Percentiles rank a stretch among this genome's conserved stretches.
phyloP scores from a whole-genome alignment of 2,888 invertebrate species.

The Scelioninae gen. 1 region DNA sequence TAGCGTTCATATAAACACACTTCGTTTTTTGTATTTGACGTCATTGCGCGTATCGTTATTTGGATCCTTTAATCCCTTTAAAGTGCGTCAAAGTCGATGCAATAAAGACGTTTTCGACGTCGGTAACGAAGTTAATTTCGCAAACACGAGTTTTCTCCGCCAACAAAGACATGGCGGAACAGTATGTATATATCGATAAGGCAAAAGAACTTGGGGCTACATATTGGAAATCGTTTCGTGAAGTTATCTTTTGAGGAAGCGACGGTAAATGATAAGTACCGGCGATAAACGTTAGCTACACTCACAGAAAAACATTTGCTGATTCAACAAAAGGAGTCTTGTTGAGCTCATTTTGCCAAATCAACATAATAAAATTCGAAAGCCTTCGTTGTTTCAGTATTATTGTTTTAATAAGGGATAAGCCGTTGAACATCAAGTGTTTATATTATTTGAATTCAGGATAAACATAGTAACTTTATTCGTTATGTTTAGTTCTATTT shows the following conservation, averaged over 20 bases:
- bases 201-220: background rate
- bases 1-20: background rate
- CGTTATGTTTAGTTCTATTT: no score
- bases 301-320: slow-evolving; percentile 4
- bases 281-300: slow-evolving; percentile 17
- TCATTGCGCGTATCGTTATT: slow-evolving; percentile 7
- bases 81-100: slow-evolving; percentile 6
- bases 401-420: background rate
- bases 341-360: background rate
- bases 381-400: background rate
- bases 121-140: slow-evolving; percentile 33
- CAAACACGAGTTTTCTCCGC: slow-evolving; percentile 5
- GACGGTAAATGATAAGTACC: slow-evolving; percentile 22
- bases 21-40: slow-evolving; percentile 5
- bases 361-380: background rate
- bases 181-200: slow-evolving; percentile 14
- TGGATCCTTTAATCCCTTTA: slow-evolving; percentile 13
- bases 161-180: slow-evolving; percentile 1
- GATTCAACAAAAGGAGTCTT: background rate
- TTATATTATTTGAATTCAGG: background rate
- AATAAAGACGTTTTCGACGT: slow-evolving; percentile 17
- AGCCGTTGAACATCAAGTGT: background rate
- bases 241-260: slow-evolving; percentile 12
- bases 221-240: slow-evolving; percentile 39
- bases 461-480: no score